phyloP scores from a whole-genome alignment of 1,140 invertebrate species.

The Neomicropteryx cornuta region DNA sequence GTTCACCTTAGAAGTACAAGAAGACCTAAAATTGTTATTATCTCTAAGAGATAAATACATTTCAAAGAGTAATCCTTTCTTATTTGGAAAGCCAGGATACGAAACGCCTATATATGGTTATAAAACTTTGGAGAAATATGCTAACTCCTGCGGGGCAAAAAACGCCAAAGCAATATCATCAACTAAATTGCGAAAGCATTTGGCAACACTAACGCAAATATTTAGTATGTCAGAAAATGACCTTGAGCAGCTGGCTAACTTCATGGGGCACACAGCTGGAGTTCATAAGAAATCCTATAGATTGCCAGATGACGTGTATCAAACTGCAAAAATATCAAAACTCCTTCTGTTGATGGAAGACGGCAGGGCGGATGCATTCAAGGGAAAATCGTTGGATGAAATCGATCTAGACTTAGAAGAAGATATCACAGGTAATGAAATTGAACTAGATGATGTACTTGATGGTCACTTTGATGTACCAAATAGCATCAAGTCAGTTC shows the following conservation, averaged over 20 bases:
- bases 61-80: constrained; percentile 5
- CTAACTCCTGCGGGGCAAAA: constrained; percentile 16
- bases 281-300: constrained; percentile 13
- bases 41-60: constrained; percentile 7
- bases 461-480: not conserved
- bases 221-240: constrained; percentile 21
- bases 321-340: constrained; percentile 23
- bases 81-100: constrained; percentile 16
- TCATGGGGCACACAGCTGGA: constrained; percentile 18
- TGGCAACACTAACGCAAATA: constrained; percentile 23
- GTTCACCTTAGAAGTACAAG: constrained; percentile 14
- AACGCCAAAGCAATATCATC: constrained; percentile 17
- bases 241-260: constrained; percentile 19
- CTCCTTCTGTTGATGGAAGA: constrained; percentile 24
- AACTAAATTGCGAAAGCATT: constrained; percentile 21
- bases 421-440: constrained; percentile 9
- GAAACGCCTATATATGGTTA: constrained; percentile 17
- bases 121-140: constrained; percentile 19
- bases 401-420: constrained; percentile 22
- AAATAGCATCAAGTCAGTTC: not conserved
- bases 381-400: constrained; percentile 22
- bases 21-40: constrained; percentile 10
- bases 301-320: constrained; percentile 19
- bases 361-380: constrained; percentile 17
- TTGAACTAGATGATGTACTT: constrained; percentile 5